phyloP scores from a whole-genome alignment of 2,888 invertebrate species.

The Macrophya annulata region DNA sequence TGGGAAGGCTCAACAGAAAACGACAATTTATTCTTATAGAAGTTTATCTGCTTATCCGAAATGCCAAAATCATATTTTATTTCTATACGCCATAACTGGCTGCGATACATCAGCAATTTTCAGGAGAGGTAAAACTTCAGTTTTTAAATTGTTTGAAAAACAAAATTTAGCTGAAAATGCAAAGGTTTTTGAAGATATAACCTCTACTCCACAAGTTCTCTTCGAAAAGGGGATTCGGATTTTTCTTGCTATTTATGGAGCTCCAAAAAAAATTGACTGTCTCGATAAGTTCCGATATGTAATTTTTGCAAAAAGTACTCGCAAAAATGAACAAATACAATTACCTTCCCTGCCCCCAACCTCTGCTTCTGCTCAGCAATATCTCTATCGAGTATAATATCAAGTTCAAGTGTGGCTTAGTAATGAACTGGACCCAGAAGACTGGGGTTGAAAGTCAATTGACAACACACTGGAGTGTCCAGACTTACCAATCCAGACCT shows the following conservation, averaged over 20 bases:
- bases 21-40: no score
- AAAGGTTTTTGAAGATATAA: background rate
- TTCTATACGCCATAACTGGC: slow-evolving; percentile 62
- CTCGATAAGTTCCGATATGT: background rate
- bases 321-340: slow-evolving; percentile 59
- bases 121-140: slow-evolving; percentile 62
- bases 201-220: background rate
- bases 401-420: slow-evolving; percentile 62
- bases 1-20: no score
- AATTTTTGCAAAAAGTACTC: slow-evolving; percentile 54
- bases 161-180: background rate
- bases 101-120: slow-evolving; percentile 65
- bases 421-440: slow-evolving; percentile 58
- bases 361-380: slow-evolving; percentile 60
- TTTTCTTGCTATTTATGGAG: no score
- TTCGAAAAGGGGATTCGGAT: no score
- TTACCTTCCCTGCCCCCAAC: slow-evolving; percentile 59
- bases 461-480: background rate
- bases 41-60: background rate
- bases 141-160: slow-evolving; percentile 46
- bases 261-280: background rate
- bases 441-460: slow-evolving; percentile 72
- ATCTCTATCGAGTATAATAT: slow-evolving; percentile 60
- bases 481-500: slow-evolving; percentile 11
- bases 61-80: slow-evolving; percentile 33